phyloP scores from a whole-genome alignment of 2,113 vertebrate species.

The Atlantisia rogersi region DNA sequence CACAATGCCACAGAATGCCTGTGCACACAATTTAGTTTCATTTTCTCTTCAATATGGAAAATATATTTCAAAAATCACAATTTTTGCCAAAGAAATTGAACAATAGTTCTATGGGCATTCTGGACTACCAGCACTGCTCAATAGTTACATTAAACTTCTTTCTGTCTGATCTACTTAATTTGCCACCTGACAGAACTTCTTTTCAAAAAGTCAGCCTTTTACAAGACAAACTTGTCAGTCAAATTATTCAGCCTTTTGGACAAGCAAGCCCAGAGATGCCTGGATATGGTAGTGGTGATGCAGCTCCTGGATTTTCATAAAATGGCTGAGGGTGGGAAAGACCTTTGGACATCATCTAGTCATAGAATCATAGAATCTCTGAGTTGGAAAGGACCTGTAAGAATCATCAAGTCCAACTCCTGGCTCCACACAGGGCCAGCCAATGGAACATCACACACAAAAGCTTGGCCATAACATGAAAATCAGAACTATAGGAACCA shows the following conservation, averaged over 20 bases:
- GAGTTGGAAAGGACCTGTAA: no score
- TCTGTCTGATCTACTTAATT: background rate
- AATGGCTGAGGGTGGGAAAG: background rate
- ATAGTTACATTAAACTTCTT: background rate
- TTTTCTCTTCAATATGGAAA: background rate
- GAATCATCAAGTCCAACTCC: no score
- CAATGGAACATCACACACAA: background rate
- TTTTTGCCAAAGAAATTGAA: background rate
- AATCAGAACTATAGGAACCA: background rate
- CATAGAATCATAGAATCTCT: no score
- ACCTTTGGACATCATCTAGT: background rate
- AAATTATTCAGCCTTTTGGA: background rate
- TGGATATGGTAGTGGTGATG: background rate
- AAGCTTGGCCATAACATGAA: background rate
- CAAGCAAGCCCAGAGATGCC: background rate
- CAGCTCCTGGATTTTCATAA: background rate
- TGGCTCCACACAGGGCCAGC: no score
- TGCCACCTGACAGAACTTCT: background rate
- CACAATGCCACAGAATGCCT: rapidly evolving
- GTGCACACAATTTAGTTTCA: background rate
- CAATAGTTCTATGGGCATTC: background rate
- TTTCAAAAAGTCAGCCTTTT: background rate
- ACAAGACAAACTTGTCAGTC: background rate
- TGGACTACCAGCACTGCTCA: background rate
- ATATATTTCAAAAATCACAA: background rate